Evolutionary conservation across 2,113 vertebrate genomes (phyloP).

Genomic region (Phalacrocorax brasilianus): DNA sequence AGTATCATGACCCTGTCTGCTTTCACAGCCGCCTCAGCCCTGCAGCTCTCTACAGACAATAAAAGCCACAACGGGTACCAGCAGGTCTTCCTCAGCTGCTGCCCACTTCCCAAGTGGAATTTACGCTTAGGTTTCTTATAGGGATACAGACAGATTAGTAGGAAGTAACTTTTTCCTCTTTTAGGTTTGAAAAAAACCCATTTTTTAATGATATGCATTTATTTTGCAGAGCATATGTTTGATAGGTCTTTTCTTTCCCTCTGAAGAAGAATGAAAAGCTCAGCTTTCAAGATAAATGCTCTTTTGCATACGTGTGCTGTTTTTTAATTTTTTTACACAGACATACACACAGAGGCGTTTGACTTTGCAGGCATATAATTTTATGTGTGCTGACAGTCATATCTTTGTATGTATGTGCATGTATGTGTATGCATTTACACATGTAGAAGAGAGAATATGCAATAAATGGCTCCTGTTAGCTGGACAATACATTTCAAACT

Average conservation of each 20-base stretch:
- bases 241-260: not conserved
- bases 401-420: not conserved
- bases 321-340: not conserved
- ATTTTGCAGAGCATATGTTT: not conserved
- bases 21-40: not conserved
- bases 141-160: slow-evolving; percentile 22
- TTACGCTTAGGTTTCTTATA: slow-evolving; percentile 26
- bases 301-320: not conserved
- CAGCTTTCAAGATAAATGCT: not conserved
- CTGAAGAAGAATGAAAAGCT: not conserved
- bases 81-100: not conserved
- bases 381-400: not conserved
- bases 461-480: not conserved
- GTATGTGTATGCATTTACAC: not conserved
- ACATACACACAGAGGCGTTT: not conserved
- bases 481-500: not conserved
- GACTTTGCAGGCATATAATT: not conserved
- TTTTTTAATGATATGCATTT: not conserved
- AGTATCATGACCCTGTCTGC: not conserved
- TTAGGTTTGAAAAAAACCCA: not conserved
- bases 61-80: slow-evolving; percentile 8
- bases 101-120: slow-evolving; percentile 64
- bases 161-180: slow-evolving; percentile 64
- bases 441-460: not conserved
- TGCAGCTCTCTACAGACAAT: not conserved